Base-by-base conservation (phyloP, 2,797 vertebrate species). In the Gorsachius magnificus region DNA sequence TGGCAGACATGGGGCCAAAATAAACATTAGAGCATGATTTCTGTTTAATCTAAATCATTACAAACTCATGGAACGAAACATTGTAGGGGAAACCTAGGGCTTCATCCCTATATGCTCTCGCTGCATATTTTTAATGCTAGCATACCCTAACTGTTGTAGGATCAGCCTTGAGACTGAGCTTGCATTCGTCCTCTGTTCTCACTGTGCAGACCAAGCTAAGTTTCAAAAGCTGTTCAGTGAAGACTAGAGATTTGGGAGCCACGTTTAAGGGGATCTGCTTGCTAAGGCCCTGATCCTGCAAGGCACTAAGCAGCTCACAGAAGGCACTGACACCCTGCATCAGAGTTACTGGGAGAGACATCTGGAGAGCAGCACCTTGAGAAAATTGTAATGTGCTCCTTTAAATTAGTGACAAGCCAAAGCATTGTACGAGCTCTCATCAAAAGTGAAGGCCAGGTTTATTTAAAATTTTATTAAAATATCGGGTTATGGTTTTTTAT, bases 391-490 rank as follows among this genome's bases (percentile, higher is more conserved):
- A 22, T 3, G 12, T 61, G 25, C 63, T 90, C 81, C 53, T 97
- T 96, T 84, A 87, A 80, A 83, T 21, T 92, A 89, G 43, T 46
- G 35, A 54, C 36, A 24, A 66, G 46, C 78, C 57, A 94, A 76
- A 90, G 70, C 48, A 78, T n/a, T 70, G 79, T 91, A 69, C 31
- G 10, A 60, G 29, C 19, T 77, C 61, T 82, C 76, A 93, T 83
- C 77, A 96, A 89, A 97, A 95, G 58, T 51, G 65, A 96, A 87
- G 65, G 16, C 33, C 71, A 76, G 6, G 22, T 74, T 97, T 93
- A 57, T 66, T 77, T 89, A 89, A 97, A 94, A 96, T 87, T 82
- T 87, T 89, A 48, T 71, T 45, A 54, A 93, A 93, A 68, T 92
- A 60, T 41, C 84, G 14, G 5, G 33, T 84, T 94, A n/a, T 65